phyloP scores from a whole-genome alignment of 2,113 vertebrate genomes.

The Lepidothrix coronata region DNA sequence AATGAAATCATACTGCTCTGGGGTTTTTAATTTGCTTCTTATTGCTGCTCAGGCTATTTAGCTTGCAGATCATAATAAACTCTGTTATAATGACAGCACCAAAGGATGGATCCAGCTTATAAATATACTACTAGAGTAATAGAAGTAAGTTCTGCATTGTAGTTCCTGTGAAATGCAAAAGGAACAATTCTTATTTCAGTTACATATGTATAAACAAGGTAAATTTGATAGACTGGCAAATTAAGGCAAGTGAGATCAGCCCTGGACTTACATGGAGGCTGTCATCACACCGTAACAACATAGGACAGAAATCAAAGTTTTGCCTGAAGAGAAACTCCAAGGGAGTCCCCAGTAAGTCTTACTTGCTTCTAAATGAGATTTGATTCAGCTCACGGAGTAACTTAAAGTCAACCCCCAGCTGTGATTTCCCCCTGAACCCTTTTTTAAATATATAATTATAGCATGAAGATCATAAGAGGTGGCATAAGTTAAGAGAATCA shows the following conservation, averaged over 20 bases:
- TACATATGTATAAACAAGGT: neutral
- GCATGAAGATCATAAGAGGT: constrained; percentile 6
- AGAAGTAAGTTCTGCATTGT: constrained; percentile 13
- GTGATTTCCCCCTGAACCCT: constrained; percentile 1
- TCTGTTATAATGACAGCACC: constrained; percentile 27
- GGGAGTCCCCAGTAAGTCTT: neutral
- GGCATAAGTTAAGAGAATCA: neutral
- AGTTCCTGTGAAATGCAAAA: constrained; percentile 16
- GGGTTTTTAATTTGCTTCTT: constrained; percentile 64
- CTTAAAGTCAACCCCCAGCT: constrained; percentile 26
- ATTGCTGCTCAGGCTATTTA: constrained; percentile 56
- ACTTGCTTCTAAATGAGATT: constrained; percentile 26
- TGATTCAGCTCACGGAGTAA: neutral
- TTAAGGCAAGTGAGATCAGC: neutral
- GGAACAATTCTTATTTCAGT: neutral
- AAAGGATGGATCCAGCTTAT: constrained; percentile 44
- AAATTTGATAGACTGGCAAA: neutral
- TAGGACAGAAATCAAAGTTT: constrained; percentile 14
- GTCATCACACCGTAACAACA: neutral
- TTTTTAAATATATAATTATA: neutral
- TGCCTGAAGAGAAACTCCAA: constrained; percentile 7
- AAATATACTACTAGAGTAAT: constrained; percentile 15
- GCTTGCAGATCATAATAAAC: constrained; percentile 61
- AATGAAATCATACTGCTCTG: constrained; percentile 45
- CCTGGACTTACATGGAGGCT: neutral